Evolutionary conservation across 1,140 invertebrate genomes (phyloP).

Genomic region (Drepana arcuata): DNA sequence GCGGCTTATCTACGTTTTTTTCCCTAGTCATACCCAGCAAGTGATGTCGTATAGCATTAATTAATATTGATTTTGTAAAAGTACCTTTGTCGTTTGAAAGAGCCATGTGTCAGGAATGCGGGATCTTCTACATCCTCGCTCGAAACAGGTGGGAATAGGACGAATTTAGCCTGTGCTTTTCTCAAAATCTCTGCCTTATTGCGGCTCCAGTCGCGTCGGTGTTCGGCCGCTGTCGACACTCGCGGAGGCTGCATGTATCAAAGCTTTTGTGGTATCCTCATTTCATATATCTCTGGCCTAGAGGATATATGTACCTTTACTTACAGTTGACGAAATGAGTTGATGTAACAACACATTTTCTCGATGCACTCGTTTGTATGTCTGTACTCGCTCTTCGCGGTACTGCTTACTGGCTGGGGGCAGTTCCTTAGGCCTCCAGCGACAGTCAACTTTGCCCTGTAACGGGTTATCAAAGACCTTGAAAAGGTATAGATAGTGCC

Average conservation of each 20-base stretch:
- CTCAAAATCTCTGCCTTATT: conserved; percentile 22
- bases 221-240: conserved; percentile 16
- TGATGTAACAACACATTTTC: conserved; percentile 18
- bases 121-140: conserved; percentile 29
- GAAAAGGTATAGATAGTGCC: too few relatives aligned
- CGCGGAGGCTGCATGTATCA: conserved; percentile 22
- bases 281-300: too few relatives aligned
- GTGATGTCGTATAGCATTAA: too few relatives aligned
- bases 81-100: conserved; percentile 30
- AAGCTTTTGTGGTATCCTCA: too few relatives aligned
- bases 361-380: conserved; percentile 30
- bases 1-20: too few relatives aligned
- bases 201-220: conserved; percentile 25
- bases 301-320: too few relatives aligned
- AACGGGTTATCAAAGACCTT: too few relatives aligned
- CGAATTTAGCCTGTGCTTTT: conserved; percentile 20
- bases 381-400: conserved; percentile 10
- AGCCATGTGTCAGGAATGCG: conserved; percentile 21
- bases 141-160: conserved; percentile 29
- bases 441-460: conserved; percentile 37
- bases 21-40: too few relatives aligned
- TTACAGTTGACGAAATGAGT: conserved; percentile 22
- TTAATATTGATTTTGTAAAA: too few relatives aligned
- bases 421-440: conserved; percentile 16
- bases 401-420: conserved; percentile 10